Conservation (phyloP, 2,888 invertebrate species). For the Balanococcus diminutus region DNA sequence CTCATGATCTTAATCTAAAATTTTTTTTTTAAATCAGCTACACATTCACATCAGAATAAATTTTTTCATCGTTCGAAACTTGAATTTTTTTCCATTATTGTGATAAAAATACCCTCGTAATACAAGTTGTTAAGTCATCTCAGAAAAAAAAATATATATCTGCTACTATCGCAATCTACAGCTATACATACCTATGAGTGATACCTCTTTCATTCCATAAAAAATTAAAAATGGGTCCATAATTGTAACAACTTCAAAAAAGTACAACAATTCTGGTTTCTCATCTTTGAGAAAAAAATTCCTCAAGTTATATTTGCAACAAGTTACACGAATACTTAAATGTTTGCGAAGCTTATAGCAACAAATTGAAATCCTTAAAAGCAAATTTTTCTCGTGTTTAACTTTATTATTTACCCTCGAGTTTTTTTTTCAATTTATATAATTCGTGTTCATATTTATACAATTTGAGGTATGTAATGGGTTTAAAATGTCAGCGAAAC, state of each 20-base stretch:
- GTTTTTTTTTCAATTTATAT: slow-evolving; percentile 26
- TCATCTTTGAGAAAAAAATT: background rate
- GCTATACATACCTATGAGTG: too few species aligned
- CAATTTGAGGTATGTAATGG: background rate
- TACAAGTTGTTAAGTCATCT: too few species aligned
- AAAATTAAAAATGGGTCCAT: background rate
- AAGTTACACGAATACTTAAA: background rate
- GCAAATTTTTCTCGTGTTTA: background rate
- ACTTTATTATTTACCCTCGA: background rate
- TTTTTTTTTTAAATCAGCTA: too few species aligned
- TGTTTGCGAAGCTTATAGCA: slow-evolving; percentile 9
- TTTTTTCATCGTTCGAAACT: too few species aligned
- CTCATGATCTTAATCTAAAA: too few species aligned
- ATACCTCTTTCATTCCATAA: too few species aligned
- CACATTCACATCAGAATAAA: too few species aligned
- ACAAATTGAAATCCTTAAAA: slow-evolving; percentile 2
- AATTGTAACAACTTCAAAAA: background rate
- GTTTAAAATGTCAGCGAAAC: slow-evolving; percentile 13
- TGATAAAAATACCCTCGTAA: too few species aligned
- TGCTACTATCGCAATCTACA: too few species aligned
- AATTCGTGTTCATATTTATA: background rate
- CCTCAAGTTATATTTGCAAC: background rate
- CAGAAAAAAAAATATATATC: too few species aligned
- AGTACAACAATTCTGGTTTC: background rate
- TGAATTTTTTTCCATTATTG: too few species aligned